Base-by-base conservation (phyloP, 1,140 invertebrate species). In the Lordiphosa stackelbergi region DNA sequence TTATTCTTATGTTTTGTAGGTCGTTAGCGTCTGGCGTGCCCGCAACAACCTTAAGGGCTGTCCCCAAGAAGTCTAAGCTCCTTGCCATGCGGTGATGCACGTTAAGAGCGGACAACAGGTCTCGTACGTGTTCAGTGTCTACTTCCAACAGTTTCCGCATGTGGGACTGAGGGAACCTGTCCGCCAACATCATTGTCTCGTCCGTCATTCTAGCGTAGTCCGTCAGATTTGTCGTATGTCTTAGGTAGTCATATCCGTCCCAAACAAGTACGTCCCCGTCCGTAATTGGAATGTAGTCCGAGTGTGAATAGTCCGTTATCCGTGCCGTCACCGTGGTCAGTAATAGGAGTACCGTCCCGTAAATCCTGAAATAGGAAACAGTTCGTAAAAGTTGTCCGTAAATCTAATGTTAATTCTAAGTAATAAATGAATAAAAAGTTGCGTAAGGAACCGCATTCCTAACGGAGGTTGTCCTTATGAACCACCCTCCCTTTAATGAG, bases 11-110 rank as follows among this genome's bases (percentile, higher is more conserved):
- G 11, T 45, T 38, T 8, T 59, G 13, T 1, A 59, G 13, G 9
- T 52, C 48, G 9, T 24, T 2, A 1, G 45, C 45, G 28, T 47
- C 36, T 8, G 43, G 36, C 0, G 53, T 56, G 12, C 53, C 53
- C 10, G 43, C 48, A 1, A 53, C 16, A 8, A 59, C 41, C 13
- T 59, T 40, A 1, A 53, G 34, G 19, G 47, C 19, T 7, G 48
- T 53, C 16, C 57, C 57, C 45, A 53, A 22, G 5, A 59, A 53
- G n/a, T 38, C 22, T 28, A 53, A 5, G 24, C 36, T 48, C 22
- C 54, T 48, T 13, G 28, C 36, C 1, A 45, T 35, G 28, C 55
- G 24, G 31, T 51, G 40, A 9, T 58, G 47, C 13, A 24, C 31
- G 19, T 42, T 22, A 12, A 35, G 41, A 10, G 48, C 40, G 28